Conservation (phyloP, 2,797 vertebrate species). For the Enteromius unitaeniatus region DNA sequence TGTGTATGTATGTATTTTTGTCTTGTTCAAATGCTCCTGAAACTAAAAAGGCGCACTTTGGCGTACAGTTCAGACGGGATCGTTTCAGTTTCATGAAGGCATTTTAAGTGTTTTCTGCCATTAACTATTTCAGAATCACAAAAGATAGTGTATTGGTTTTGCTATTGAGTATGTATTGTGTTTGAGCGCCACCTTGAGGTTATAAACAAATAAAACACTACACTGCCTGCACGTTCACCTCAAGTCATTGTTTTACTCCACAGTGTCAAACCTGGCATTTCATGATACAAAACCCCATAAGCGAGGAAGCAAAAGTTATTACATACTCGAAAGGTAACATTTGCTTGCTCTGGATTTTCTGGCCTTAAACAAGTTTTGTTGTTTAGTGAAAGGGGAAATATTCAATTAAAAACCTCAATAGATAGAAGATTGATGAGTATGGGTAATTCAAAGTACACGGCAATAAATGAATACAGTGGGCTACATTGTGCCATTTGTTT, state of each 20-base stretch:
- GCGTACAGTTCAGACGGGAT: background rate
- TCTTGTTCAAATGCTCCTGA: background rate
- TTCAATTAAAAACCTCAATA: constrained; percentile 66
- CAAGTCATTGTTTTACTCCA: background rate
- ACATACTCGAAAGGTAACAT: background rate
- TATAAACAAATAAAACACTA: background rate
- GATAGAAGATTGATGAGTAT: constrained; percentile 7
- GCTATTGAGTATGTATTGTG: background rate
- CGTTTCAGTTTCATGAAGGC: constrained; percentile 12
- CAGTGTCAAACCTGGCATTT: background rate
- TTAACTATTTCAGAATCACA: background rate
- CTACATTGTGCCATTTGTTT: no score
- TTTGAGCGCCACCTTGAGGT: constrained; percentile 47
- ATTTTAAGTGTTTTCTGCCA: background rate
- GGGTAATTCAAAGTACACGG: background rate
- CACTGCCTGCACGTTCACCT: background rate
- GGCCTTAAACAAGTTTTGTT: no score
- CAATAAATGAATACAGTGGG: no score
- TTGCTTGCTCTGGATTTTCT: no score
- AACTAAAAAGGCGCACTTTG: background rate
- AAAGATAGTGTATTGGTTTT: background rate
- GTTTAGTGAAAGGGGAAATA: no score
- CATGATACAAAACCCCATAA: background rate
- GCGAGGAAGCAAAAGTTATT: background rate
- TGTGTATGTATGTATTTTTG: background rate